Evolutionary conservation across 2,888 invertebrate genomes (phyloP).

Genomic region (Pteria penguin): DNA sequence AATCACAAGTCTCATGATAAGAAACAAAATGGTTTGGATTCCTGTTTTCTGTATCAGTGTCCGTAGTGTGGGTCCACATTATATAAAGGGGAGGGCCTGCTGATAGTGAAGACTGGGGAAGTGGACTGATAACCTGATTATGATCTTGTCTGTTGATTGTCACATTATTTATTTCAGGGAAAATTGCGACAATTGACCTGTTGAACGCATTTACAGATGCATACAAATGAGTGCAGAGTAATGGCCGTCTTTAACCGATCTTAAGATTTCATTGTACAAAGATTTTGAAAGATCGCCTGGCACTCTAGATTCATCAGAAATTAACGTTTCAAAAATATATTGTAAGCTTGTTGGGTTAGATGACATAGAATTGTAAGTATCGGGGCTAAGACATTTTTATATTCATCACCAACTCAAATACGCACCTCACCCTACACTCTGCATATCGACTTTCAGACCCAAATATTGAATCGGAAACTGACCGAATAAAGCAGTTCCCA

Average conservation of each 20-base stretch:
- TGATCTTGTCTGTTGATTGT: constrained; percentile 7
- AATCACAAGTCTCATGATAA: too few species aligned
- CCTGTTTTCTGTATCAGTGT: background rate
- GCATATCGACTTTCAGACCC: constrained; percentile 8
- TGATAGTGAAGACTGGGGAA: background rate
- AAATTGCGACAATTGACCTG: constrained; percentile 1
- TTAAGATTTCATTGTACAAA: background rate
- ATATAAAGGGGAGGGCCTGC: constrained; percentile 6
- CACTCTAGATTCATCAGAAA: constrained; percentile 1
- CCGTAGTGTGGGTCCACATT: constrained; percentile 14
- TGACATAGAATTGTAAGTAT: background rate
- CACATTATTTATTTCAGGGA: constrained; percentile 4
- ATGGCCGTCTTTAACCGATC: constrained; percentile 15
- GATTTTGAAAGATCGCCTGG: background rate
- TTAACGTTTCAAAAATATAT: background rate
- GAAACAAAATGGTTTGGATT: too few species aligned
- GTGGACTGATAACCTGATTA: constrained; percentile 4
- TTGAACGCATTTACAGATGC: constrained; percentile 15
- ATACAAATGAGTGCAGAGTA: constrained; percentile 13
- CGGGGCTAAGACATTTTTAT: background rate
- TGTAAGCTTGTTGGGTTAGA: background rate
- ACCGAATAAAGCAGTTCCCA: constrained; percentile 18
- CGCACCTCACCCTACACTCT: background rate
- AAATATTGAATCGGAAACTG: constrained; percentile 19
- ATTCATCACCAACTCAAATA: background rate